Evolutionary conservation across 2,113 vertebrate genomes (phyloP), one percentile per base, ranked within the genome.

Genomic region (Vulpes vulpes): DNA sequence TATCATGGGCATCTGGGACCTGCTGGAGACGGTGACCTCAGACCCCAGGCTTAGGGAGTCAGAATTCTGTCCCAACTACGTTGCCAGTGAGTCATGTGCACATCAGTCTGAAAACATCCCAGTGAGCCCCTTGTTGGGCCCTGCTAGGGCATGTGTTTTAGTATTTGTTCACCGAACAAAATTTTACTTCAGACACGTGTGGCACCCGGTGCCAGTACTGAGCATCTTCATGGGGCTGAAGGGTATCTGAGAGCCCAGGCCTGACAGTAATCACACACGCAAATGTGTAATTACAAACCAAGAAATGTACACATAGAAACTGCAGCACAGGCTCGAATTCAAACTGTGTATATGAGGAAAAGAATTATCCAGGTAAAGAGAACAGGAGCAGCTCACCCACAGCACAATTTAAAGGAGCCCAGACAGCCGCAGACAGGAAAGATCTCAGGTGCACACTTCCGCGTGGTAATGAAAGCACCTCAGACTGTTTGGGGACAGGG

Each of bases 381-480:
- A 55, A 9, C 32, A 15, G 30, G 64, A 38, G 43, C 7, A 0
- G 73, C 10, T 35, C 27, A 35, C 25, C 64, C 32, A 3, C 12
- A 3, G 71, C 53, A 35, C 11, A 10, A 55, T 10, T 11, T 30
- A 2, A 15, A 10, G 53, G 51, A 55, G 14, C 35, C 10, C 55
- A 38, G 19, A 1, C 11, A 32, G 64, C 17, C 10, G 17, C 23
- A 1, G 12, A 27, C 9, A 25, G 27, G 43, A 57, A 60, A 38
- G 55, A 20, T 0, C 22, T 25, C 32, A 11, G 9, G 2, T 5
- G 19, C 4, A 4, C 32, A 35, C 6, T 27, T 43, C 11, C 25
- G n/a, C 2, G 15, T 11, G 32, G 64, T 30, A 32, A 53, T 1
- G 3, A 0, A 2, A 64, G 35, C 62, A 1, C 1, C 6, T 32